A percentile compares a stretch with the other conserved stretches of the same genome.
Conservation (phyloP, 2,113 vertebrate species). For the Nyctibius bracteatus region DNA sequence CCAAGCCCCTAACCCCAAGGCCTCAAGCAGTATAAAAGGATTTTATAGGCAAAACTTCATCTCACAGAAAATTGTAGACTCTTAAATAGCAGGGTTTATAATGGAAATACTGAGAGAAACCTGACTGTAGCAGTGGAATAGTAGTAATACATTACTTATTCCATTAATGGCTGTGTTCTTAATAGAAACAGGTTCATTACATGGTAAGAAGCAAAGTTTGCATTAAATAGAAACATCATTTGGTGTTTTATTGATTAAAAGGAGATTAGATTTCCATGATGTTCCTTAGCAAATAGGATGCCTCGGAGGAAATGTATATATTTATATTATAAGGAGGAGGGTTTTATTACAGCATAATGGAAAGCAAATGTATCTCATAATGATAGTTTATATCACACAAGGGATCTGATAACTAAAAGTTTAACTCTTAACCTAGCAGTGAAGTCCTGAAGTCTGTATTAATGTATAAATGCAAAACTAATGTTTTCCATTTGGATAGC, state of each 20-base stretch:
- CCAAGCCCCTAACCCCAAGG: not conserved
- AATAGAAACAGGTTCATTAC: slow-evolving; percentile 73
- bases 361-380: slow-evolving; percentile 71
- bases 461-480: not conserved
- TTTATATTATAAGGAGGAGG: slow-evolving; percentile 70
- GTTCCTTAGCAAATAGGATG: slow-evolving; percentile 70
- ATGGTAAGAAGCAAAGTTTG: slow-evolving; percentile 68
- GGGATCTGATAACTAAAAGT: slow-evolving; percentile 60
- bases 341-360: slow-evolving; percentile 70
- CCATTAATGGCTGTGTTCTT: slow-evolving; percentile 62
- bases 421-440: slow-evolving; percentile 56
- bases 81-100: slow-evolving; percentile 33
- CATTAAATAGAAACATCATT: slow-evolving; percentile 75
- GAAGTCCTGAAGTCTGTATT: slow-evolving; percentile 24
- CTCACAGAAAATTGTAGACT: slow-evolving; percentile 5
- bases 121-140: slow-evolving; percentile 21
- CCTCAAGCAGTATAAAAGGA: not conserved
- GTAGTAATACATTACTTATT: slow-evolving; percentile 63
- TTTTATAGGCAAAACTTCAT: slow-evolving; percentile 35
- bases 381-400: slow-evolving; percentile 69
- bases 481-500: not conserved
- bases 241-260: slow-evolving; percentile 74
- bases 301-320: slow-evolving; percentile 69
- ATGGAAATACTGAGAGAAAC: slow-evolving; percentile 50
- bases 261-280: slow-evolving; percentile 71